Evolutionary conservation across 2,888 invertebrate species (phyloP), one percentile per base, ranked within the genome.

Genomic region (Dioctria linearis): DNA sequence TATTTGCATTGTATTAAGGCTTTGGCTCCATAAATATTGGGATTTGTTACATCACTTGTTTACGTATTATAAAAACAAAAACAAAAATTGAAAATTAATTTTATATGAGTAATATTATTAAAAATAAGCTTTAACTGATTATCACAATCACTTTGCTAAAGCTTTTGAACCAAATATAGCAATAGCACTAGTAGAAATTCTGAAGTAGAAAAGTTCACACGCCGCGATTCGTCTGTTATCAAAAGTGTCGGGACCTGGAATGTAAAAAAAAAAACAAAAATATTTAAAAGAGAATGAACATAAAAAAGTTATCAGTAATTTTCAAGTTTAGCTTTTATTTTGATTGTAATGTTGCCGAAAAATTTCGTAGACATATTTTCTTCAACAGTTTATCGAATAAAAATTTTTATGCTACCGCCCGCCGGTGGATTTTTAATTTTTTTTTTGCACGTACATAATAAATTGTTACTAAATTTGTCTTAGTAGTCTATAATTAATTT

Each of bases 41-140:
- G 25, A 61, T 42, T 54, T 25, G 42, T 73, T 73, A 59, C 73
- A 73, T 73, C 73, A 73, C 73, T 73, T 73, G 73, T 73, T 73
- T 73, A 73, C 73, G 42, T 73, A 3, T 73, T 59, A 42, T n/a
- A 51, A n/a, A 65, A 65, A 39, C 37, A n/a, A 65, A 69, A 69
- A 11, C 37, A n/a, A 65, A 69, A 69, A 11, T 51, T 51, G 54
- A 13, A 39, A 46, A 40, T 57, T 13, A 46, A 42, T 59, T 57
- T 42, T 5, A 11, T 59, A 42, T 73, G 73, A 73, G 73, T 59
- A 73, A 73, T 73, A 13, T 57, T 25, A 42, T n/a, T 13, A 54
- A 13, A 73, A 73, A 59, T 73, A 57, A 57, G 59, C 73, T 40
- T 5, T 39, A 57, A 57, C n/a, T 51, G 71, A 54, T 37, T n/a